Base-by-base conservation (phyloP, 2,797 vertebrate genomes). In the Rhinichthys osculus region DNA sequence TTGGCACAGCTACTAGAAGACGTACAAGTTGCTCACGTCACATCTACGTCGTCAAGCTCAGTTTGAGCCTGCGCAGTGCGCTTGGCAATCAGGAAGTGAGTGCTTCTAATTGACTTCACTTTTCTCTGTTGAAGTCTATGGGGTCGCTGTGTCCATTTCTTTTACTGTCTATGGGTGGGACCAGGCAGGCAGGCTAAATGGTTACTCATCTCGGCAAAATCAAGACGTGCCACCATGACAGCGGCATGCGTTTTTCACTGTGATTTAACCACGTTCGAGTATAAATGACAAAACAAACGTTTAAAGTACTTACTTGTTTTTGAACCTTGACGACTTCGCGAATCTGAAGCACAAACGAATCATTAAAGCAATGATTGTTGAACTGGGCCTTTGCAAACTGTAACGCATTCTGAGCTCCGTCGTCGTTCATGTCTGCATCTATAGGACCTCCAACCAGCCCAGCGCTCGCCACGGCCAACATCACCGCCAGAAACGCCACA, bases 361-460 rank as follows among this genome's bases (percentile, higher is more conserved):
- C 95, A 72, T 98, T 97, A 11, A 44, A 44, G 92, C 70, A 94
- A 4, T 0, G 35, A 38, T 30, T 89, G 93, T 99, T 99, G 93
- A 96, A 96, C 8, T 96, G 44, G 1, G 9, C 30, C 7, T 98
- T 64, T 3, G 97, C 96, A 86, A 95, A 96, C 0, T 72, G 62
- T 73, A 98, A 71, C 1, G 96, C 97, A 3, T 83, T 19, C 78
- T 87, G 83, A 1, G 91, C 89, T 0, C 86, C 89, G 0, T 82
- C n/a, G 0, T 96, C 91, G 0, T 90, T 87, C 0, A 0, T 0
- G 1, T 92, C 8, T 0, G 90, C 66, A 0, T 91, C 19, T 3
- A 1, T 0, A 0, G 1, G 2, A 0, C 0, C 91, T 8, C 96
- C 92, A 47, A 76, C 0, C 0, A 89, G 0, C 1, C 40, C 88